These are phyloP conservation scores for Drosophila koepferae DNA, from an alignment of 2,888 invertebrate genomes.

Conservation along the genomic window DNA sequence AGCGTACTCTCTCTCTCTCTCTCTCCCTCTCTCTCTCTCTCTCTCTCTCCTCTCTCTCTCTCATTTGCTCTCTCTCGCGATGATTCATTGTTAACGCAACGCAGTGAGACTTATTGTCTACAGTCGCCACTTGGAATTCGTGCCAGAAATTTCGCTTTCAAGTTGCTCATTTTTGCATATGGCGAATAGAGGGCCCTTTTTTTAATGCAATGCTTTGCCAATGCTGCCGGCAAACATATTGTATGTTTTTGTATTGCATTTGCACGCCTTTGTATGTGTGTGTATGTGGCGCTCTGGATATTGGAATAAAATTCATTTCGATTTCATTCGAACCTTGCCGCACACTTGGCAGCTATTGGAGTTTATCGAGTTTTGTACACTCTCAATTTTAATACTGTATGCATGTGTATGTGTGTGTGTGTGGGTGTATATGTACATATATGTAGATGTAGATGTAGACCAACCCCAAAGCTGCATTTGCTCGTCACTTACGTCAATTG, in stretches of 20 bases:
- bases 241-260: conserved; percentile 13
- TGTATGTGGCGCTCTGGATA: conserved; percentile 19
- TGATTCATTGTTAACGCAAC: conserved; percentile 59
- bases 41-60: conserved; percentile 5
- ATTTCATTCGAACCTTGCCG: conserved; percentile 46
- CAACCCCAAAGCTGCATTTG: conserved; percentile 1
- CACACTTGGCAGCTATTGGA: conserved; percentile 14
- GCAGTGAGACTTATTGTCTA: conserved; percentile 71
- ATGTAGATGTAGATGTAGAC: no score
- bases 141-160: conserved; percentile 82
- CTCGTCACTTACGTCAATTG: conserved; percentile 31
- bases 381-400: conserved; percentile 61
- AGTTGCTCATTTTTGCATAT: conserved; percentile 54
- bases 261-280: conserved; percentile 2
- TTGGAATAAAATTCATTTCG: conserved; percentile 55
- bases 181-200: conserved; percentile 35
- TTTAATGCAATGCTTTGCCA: conserved; percentile 64
- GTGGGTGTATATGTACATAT: no score
- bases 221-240: conserved; percentile 29
- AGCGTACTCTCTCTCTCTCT: background rate
- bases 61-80: conserved; percentile 24
- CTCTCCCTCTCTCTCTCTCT: conserved; percentile 12
- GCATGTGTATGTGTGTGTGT: background rate
- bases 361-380: conserved; percentile 32
- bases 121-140: conserved; percentile 65